Evolutionary conservation across 1,140 invertebrate genomes (phyloP).

Genomic region (Kradibia gibbosae): DNA sequence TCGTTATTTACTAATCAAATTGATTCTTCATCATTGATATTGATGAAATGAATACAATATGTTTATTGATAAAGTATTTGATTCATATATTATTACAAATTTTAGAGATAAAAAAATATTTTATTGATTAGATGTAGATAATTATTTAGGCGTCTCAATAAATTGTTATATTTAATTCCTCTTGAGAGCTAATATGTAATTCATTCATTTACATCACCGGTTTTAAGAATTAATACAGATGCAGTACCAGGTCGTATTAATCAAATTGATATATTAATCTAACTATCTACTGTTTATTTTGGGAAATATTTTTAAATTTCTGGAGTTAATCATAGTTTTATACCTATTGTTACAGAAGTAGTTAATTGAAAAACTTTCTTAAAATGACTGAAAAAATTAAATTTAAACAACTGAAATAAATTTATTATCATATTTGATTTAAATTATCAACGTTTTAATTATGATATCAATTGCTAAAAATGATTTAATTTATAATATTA

Average conservation of each 20-base stretch:
- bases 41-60: constrained; percentile 80
- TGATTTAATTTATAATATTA: constrained; percentile 67
- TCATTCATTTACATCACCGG: constrained; percentile 79
- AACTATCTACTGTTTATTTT: constrained; percentile 76
- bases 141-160: constrained; percentile 74
- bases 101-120: constrained; percentile 66
- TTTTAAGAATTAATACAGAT: constrained; percentile 79
- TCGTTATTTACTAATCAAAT: constrained; percentile 75
- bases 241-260: constrained; percentile 80
- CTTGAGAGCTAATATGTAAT: constrained; percentile 78
- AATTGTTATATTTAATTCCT: constrained; percentile 75
- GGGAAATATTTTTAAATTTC: constrained; percentile 88
- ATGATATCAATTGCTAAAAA: constrained; percentile 68
- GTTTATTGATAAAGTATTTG: constrained; percentile 75
- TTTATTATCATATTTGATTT: too few relatives aligned
- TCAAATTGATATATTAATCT: constrained; percentile 75
- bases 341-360: constrained; percentile 81
- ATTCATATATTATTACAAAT: constrained; percentile 75
- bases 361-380: constrained; percentile 73
- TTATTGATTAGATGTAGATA: constrained; percentile 79
- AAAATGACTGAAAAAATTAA: constrained; percentile 50
- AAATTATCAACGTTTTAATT: too few relatives aligned
- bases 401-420: neutral
- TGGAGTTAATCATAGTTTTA: constrained; percentile 83
- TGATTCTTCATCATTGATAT: constrained; percentile 79